Base-by-base conservation (phyloP, 2,797 vertebrate species). In the Sarcophilus harrisii region DNA sequence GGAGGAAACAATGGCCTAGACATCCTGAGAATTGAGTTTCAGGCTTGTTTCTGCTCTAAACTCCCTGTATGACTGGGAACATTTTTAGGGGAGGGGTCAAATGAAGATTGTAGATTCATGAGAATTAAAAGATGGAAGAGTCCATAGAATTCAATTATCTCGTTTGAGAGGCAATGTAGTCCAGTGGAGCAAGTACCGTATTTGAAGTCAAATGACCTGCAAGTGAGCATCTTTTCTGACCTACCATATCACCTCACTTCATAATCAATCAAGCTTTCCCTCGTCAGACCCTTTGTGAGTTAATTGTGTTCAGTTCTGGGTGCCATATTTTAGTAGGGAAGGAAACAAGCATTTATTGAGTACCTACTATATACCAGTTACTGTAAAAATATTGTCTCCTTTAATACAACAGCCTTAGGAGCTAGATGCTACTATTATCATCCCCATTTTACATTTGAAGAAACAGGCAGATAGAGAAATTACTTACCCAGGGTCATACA, bases 1-100 rank as follows among this genome's bases (percentile, higher is more conserved):
- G 89, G 90, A 92, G 87, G 92, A 89, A 95, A 96, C 96, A 92
- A 94, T 96, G 96, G 93, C 95, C 96, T 91, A 95, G 96, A 93
- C 60, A 95, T 57, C 93, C 95, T 91, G 73, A n/a, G 59, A 95
- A 92, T 59, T 94, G 58, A 59, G 57, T 87, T 94, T 94, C 91
- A 57, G 91, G 57, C 45, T 93, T 93, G 0, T 87, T 87, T 49
- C 73, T 87, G 38, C 21, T 21, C 38, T 87, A 49, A 27, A 27
- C 12, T 45, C 38, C 9, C 38, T 87, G 24, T 38, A 38, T 38
- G n/a, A 73, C n/a, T 73, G 66, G 66, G n/a, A 73, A 10, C n/a
- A 38, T 27, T 81, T 81, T 18, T n/a, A 55, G 54, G 52, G 52
- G 52, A 54, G 52, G 52, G 5, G 32, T 18, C 16, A 38, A 27